Evolutionary conservation across 1,140 invertebrate genomes (phyloP).

Genomic region (Lepidotrigona ventralis): DNA sequence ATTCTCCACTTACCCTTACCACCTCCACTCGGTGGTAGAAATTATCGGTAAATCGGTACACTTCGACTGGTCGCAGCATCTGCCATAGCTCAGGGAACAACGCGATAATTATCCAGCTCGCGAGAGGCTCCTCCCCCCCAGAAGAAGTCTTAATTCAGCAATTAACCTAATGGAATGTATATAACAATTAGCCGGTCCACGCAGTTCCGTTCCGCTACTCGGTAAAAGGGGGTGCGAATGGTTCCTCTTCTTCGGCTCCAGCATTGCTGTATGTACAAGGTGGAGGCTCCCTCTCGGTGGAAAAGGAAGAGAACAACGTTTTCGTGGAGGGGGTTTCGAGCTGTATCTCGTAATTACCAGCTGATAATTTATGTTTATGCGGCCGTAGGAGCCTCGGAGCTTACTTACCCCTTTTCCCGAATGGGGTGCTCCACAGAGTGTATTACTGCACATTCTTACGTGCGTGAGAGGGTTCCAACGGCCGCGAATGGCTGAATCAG

Average conservation of each 20-base stretch:
- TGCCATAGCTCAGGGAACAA: conserved; percentile 28
- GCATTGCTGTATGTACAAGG: conserved; percentile 14
- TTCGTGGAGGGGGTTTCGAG: conserved; percentile 44
- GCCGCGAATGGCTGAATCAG: conserved; percentile 26
- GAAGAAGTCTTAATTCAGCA: conserved; percentile 80
- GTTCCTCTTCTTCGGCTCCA: conserved; percentile 47
- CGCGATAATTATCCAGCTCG: conserved; percentile 65
- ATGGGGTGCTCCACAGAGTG: conserved; percentile 65
- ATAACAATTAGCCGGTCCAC: conserved; percentile 79
- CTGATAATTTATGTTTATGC: conserved; percentile 81
- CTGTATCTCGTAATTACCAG: conserved; percentile 80
- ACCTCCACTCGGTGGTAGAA: no score
- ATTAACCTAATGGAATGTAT: conserved; percentile 81
- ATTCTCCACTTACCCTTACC: no score
- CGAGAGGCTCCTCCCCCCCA: conserved; percentile 31
- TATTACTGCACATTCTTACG: conserved; percentile 79
- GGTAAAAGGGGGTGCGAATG: conserved; percentile 44
- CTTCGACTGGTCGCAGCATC: conserved; percentile 8
- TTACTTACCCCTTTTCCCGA: conserved; percentile 76
- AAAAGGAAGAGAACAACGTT: conserved; percentile 46
- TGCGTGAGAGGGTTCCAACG: conserved; percentile 48
- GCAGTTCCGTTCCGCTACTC: conserved; percentile 63
- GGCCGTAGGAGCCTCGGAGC: conserved; percentile 68
- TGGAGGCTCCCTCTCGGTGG: conserved; percentile 18
- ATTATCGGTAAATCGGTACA: not conserved